phyloP scores from a whole-genome alignment of 2,113 vertebrate genomes.

The Athene cunicularia region DNA sequence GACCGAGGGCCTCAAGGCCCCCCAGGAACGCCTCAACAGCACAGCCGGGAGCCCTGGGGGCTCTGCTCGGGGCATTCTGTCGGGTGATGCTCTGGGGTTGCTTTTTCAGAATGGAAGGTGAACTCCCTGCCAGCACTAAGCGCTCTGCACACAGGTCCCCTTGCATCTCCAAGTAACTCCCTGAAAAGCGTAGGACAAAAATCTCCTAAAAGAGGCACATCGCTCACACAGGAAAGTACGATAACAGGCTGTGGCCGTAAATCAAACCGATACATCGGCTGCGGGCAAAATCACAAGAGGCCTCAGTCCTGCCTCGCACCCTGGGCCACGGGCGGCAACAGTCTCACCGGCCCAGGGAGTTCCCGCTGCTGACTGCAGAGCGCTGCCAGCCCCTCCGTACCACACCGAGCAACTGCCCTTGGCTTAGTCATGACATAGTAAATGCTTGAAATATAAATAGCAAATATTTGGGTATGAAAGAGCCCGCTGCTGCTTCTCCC shows the following conservation, averaged over 20 bases:
- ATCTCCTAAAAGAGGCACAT: neutral
- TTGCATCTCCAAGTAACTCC: neutral
- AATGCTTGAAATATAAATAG: fast-evolving
- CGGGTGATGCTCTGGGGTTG: too few relatives aligned
- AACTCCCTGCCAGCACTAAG: neutral
- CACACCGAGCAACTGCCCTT: fast-evolving
- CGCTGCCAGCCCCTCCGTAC: neutral
- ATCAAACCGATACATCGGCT: fast-evolving
- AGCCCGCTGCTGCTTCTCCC: neutral
- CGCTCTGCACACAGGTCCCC: neutral
- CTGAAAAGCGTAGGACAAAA: neutral
- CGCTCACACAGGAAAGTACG: neutral
- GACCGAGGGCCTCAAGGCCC: neutral
- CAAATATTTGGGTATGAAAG: fast-evolving
- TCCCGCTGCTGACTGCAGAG: neutral
- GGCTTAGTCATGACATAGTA: neutral
- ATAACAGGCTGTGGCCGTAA: fast-evolving
- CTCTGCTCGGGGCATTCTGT: neutral
- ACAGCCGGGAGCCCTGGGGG: neutral
- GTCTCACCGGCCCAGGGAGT: neutral
- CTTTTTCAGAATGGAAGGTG: neutral
- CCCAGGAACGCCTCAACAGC: neutral
- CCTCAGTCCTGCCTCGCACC: neutral
- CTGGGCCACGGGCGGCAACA: neutral
- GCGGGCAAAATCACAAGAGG: neutral